Evolutionary conservation across 2,797 vertebrate genomes (phyloP).

Genomic region (Enteromius mattozi): DNA sequence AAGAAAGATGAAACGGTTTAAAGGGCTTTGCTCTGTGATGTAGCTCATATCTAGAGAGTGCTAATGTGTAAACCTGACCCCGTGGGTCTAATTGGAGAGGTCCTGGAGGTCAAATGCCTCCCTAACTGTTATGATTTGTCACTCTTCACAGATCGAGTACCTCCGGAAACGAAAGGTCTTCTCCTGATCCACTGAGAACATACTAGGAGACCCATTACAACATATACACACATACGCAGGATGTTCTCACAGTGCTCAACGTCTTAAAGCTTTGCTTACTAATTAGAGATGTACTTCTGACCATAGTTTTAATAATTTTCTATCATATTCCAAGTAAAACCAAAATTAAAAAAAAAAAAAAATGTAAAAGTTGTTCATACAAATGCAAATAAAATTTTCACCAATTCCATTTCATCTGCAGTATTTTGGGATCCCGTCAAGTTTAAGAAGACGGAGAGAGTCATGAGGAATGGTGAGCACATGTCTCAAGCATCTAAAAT

Average conservation of each 20-base stretch:
- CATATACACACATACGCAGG: neutral
- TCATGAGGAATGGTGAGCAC: neutral
- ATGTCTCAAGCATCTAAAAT: neutral
- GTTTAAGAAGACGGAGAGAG: neutral
- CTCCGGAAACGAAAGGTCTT: slow-evolving; percentile 50
- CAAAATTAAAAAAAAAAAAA: neutral
- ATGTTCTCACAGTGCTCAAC: slow-evolving; percentile 28
- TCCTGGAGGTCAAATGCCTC: slow-evolving; percentile 72
- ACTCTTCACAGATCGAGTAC: slow-evolving; percentile 62
- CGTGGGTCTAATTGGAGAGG: slow-evolving; percentile 69
- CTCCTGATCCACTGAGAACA: slow-evolving; percentile 39
- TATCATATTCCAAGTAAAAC: neutral
- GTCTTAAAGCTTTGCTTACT: neutral
- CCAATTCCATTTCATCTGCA: neutral
- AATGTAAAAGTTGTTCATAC: neutral
- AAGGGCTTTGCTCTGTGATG: slow-evolving; percentile 39
- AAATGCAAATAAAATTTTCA: neutral
- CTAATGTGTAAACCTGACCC: slow-evolving; percentile 65
- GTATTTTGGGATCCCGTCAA: neutral
- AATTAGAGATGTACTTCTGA: neutral
- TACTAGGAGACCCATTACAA: neutral
- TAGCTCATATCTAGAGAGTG: slow-evolving; percentile 59
- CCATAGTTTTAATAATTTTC: neutral
- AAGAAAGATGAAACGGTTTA: slow-evolving; percentile 19
- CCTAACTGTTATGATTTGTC: slow-evolving; percentile 75